Base-by-base conservation (phyloP, 2,888 invertebrate genomes). In the Zelleria hepariella region DNA sequence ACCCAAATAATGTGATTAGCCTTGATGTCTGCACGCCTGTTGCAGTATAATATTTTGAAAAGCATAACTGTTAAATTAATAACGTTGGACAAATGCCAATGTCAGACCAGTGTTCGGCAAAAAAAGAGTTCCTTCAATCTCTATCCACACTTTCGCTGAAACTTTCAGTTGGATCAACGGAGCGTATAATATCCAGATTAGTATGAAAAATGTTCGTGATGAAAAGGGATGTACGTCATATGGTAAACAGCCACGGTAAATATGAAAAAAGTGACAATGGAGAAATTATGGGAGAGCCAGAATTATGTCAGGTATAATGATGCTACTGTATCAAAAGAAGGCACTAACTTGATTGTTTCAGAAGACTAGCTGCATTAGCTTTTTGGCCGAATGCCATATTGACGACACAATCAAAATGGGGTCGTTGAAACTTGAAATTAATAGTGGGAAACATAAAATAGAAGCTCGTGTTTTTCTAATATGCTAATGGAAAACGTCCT, bases 61-160 rank as follows among this genome's bases (percentile, higher is more conserved):
- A 74, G 78, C 71, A 72, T 77, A 77, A 78, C 77, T 68, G 74
- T 72, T 73, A 67, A 74, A 82, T 79, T 80, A 80, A 83, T 81
- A 77, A 77, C 72, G 68, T 75, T 85, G 84, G 82, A 76, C 58
- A 52, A 23, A 49, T 62, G 82, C 84, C 84, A 85, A 74, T 66
- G 68, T 64, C 68, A 69, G 67, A 67, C 62, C 64, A 62, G 63
- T 63, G 61, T 51, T 42, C 32, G 21, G 27, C 10, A 58, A 52
- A 24, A 26, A 42, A 32, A 52, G 55, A 32, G 21, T 26, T 51
- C 32, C 32, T 15, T 58, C 26, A 51, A 25, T 20, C 18, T 27
- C 1, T 49, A n/a, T 25, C 21, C 8, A 58, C 26, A 26, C 26
- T 49, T 51, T 51, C 25, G 26, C 15, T 58, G 20, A 58, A 26